Evolutionary conservation across 2,797 vertebrate genomes (phyloP), one percentile per base, ranked within the genome.

Genomic region (Aythya fuligula): DNA sequence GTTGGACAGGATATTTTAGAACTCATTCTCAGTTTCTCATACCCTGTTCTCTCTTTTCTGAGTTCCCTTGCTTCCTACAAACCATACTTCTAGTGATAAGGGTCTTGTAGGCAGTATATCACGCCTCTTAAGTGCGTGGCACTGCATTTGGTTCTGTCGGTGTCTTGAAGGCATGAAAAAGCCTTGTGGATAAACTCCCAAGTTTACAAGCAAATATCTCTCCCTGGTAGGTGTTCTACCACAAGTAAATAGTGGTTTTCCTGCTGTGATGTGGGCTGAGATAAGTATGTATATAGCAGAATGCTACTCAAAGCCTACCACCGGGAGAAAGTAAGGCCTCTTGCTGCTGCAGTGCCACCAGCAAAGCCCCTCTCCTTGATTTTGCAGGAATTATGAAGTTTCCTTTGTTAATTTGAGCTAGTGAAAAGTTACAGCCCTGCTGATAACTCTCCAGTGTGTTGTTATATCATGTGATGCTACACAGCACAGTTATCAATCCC

Each of bases 351-450:
- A 39, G 10, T 41, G 28, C 14, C 25, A 28, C 20, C 14, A 86
- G 13, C n/a, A 86, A 87, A 75, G 20, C 28, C 8, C 45, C 39
- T 54, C 11, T 66, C 61, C 18, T 64, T 88, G n/a, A 2, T 19
- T 78, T 77, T 93, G 24, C 41, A 72, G 9, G 17, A 79, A 56
- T 91, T 84, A 51, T 86, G 47, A 93, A 28, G 27, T 62, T 88
- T n/a, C 6, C 34, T 71, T 91, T 71, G 70, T 91, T 94, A 91
- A 85, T 81, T 39, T 87, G 71, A 94, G 56, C 47, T 91, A 53
- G 56, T 76, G 85, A 88, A 96, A 85, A n/a, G 75, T 89, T 92
- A 89, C 76, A 78, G n/a, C 16, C 32, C 56, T 86, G 62, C 32
- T 78, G 76, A 69, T 0, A 85, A 41, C 36, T 79, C 41, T 19